Base-by-base conservation (phyloP, 2,888 invertebrate genomes). In the Encarsia formosa region DNA sequence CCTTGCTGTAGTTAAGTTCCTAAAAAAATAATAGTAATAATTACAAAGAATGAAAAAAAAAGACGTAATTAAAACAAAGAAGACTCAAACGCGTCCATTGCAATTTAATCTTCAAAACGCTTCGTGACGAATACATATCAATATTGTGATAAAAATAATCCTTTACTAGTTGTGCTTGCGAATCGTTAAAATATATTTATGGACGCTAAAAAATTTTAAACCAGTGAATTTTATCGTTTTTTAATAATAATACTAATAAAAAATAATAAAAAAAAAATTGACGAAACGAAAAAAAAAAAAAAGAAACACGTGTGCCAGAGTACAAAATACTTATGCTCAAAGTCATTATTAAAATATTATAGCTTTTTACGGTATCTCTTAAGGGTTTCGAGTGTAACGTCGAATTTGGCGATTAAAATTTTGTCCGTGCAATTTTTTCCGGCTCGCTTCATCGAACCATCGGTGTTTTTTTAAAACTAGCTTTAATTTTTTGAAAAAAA, bases 91-190 rank as follows among this genome's bases (percentile, higher is more conserved):
- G n/a, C n/a, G n/a, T n/a, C n/a, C n/a, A n/a, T n/a, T n/a, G n/a
- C 8, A 40, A 26, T 4, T 19, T 19, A 16, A 15, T 32, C 32
- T 13, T 5, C n/a, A n/a, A 32, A 8, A 19, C 16, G 19, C 29
- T 48, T 39, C n/a, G 40, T 18, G 29, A 54, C 49, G 46, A 54
- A 56, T 56, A 56, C 54, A 58, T 54, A 58, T 56, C 54, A 23
- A 56, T 32, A 56, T 53, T 56, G 58, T 54, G 56, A 54, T 56
- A 51, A 41, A 55, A 22, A 52, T 54, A 48, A 39, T 43, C 19
- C 52, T 48, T 52, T 55, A 47, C 31, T 45, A 38, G 50, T 34
- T 39, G 41, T 26, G 42, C 44, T 50, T 46, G 49, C 23, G 35
- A 31, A 49, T 49, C 32, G 53, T 49, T 49, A 24, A 49, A 29